These are phyloP conservation scores for Myoxocephalus aenaeus DNA, from an alignment of 2,797 vertebrate species.

Conservation along the genomic window DNA sequence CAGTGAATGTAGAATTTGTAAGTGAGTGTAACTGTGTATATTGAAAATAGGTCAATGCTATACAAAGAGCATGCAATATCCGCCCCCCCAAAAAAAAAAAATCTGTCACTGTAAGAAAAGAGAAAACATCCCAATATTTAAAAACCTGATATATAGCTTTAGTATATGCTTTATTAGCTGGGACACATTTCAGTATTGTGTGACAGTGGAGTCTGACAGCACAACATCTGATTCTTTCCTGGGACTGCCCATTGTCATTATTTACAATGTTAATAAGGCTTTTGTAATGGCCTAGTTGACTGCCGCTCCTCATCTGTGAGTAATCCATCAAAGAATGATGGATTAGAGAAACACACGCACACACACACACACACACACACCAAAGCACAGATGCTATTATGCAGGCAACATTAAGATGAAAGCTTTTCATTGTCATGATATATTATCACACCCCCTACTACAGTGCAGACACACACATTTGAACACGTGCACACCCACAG, in stretches of 20 bases:
- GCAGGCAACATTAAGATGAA: constrained; percentile 23
- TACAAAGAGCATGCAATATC: background rate
- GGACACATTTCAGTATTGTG: background rate
- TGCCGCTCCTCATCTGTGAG: constrained; percentile 43
- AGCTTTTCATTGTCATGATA: constrained; percentile 16
- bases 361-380: constrained; percentile 2
- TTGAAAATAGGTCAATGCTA: constrained; percentile 4
- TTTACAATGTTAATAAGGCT: constrained; percentile 59
- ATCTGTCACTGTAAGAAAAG: background rate
- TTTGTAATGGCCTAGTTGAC: constrained; percentile 47
- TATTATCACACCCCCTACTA: constrained; percentile 14
- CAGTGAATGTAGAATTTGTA: constrained; percentile 4
- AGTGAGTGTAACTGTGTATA: background rate
- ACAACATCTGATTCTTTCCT: background rate
- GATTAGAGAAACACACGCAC: constrained; percentile 30
- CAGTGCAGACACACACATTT: background rate
- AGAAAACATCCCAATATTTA: background rate
- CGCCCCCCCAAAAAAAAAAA: too few species aligned
- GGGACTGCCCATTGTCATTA: constrained; percentile 40
- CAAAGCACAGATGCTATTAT: constrained; percentile 12
- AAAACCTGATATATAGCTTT: background rate
- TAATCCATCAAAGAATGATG: constrained; percentile 53
- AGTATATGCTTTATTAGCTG: background rate
- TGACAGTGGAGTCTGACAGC: constrained; percentile 6
- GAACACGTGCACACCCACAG: background rate